phyloP scores from a whole-genome alignment of 2,888 invertebrate species.

The Pediacus dermestoides region DNA sequence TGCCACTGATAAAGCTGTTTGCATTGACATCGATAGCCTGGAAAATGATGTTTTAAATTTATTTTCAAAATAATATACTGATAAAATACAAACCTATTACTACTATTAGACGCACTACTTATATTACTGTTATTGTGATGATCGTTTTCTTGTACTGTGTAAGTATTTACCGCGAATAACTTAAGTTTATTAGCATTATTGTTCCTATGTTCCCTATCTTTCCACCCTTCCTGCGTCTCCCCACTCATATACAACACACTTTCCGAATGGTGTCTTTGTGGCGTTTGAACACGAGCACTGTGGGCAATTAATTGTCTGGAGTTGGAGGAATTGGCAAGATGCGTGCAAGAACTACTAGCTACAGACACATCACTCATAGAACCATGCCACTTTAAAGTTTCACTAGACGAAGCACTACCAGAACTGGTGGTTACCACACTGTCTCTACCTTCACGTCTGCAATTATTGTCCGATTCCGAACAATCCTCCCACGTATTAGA shows the following conservation, averaged over 20 bases:
- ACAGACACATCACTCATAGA: constrained; percentile 71
- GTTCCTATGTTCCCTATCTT: constrained; percentile 44
- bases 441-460: constrained; percentile 53
- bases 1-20: constrained; percentile 59
- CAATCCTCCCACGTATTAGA: constrained; percentile 49
- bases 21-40: constrained; percentile 41
- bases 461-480: neutral
- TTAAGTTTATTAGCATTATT: constrained; percentile 55
- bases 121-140: constrained; percentile 13
- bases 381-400: constrained; percentile 76
- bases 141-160: constrained; percentile 54
- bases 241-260: constrained; percentile 67
- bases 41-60: too few species aligned
- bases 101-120: constrained; percentile 12
- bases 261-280: constrained; percentile 74
- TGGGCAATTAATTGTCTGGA: constrained; percentile 66
- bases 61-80: neutral
- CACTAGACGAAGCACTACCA: constrained; percentile 66
- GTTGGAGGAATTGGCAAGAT: constrained; percentile 44
- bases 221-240: constrained; percentile 40
- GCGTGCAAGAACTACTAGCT: constrained; percentile 50
- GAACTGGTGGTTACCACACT: constrained; percentile 62
- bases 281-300: constrained; percentile 72
- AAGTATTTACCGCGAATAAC: constrained; percentile 68
- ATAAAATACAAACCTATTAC: constrained; percentile 1